Evolutionary conservation across 1,140 invertebrate genomes (phyloP).

Genomic region (Spodoptera litura): DNA sequence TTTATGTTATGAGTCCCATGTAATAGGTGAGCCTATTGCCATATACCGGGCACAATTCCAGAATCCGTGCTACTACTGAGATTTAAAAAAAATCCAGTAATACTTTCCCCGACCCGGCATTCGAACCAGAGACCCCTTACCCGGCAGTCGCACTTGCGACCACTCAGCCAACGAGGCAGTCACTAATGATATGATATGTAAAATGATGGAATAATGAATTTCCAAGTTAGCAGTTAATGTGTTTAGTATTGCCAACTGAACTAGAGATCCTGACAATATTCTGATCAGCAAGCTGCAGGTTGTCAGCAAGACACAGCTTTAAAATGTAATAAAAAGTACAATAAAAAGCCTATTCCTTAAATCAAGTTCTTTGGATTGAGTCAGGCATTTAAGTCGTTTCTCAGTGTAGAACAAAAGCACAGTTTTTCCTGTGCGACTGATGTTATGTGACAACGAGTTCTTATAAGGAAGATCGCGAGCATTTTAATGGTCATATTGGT

Average conservation of each 20-base stretch:
- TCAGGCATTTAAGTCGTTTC: slow-evolving; percentile 26
- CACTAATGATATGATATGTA: too few species aligned
- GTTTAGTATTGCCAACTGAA: not conserved
- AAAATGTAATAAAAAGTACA: not conserved
- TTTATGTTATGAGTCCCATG: too few species aligned
- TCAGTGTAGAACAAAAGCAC: not conserved
- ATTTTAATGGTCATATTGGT: slow-evolving; percentile 49
- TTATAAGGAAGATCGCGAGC: slow-evolving; percentile 45
- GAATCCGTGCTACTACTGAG: too few species aligned
- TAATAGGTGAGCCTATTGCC: too few species aligned
- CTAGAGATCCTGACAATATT: not conserved
- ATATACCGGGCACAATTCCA: too few species aligned
- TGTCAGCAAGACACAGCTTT: not conserved
- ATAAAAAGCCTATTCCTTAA: not conserved
- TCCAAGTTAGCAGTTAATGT: too few species aligned
- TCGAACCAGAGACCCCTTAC: too few species aligned
- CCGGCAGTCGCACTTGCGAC: too few species aligned
- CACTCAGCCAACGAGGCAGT: too few species aligned
- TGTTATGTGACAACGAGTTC: slow-evolving; percentile 43
- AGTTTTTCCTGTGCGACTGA: slow-evolving; percentile 30
- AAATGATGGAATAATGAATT: too few species aligned
- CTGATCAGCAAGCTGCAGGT: not conserved
- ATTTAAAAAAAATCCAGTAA: too few species aligned
- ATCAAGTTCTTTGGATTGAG: not conserved
- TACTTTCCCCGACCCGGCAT: too few species aligned